Evolutionary conservation across 1,140 invertebrate species (phyloP), one percentile per base, ranked within the genome.

Genomic region (Melipona quadrifasciata): DNA sequence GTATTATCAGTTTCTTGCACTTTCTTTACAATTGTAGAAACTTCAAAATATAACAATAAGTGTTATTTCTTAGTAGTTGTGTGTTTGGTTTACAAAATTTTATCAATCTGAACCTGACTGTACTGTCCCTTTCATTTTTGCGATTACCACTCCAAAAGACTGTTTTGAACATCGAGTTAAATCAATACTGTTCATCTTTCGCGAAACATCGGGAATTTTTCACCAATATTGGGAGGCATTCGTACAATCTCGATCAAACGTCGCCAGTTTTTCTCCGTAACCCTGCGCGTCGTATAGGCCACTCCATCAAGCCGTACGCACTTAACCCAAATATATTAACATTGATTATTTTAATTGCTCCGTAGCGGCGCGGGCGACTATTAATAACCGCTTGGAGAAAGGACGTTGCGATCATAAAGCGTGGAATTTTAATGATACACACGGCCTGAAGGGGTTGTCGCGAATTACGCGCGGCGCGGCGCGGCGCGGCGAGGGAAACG

Each of bases 281-380:
- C 31, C 1, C 67, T 11, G 11, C 39, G 5, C 21, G 39, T 68
- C 67, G 67, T 5, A 21, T 21, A 21, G 19, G 19, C 39, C 39
- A n/a, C 34, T n/a, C 24, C 67, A n/a, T 53, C 21, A 84, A 34
- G 39, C 67, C 10, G n/a, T 12, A n/a, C 55, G 27, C 55, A 65
- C 57, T 80, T 84, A 84, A 73, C 68, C 82, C 68, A 73, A 73
- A 84, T 84, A 61, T 61, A 80, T 84, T 80, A 47, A 65, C 70
- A 80, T 84, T 80, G 78, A 80, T 84, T 84, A 84, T 80, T 64
- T 84, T 67, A 82, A 82, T 82, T 82, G 73, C 80, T 39, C 31
- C 64, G 51, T 65, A 64, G 81, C 27, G 53, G 31, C 53, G 27
- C 70, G 58, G 39, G 72, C 16, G 17, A 79, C 82, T 84, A 80